Evolutionary conservation across 2,888 invertebrate species (phyloP).

Genomic region (Empis livida): DNA sequence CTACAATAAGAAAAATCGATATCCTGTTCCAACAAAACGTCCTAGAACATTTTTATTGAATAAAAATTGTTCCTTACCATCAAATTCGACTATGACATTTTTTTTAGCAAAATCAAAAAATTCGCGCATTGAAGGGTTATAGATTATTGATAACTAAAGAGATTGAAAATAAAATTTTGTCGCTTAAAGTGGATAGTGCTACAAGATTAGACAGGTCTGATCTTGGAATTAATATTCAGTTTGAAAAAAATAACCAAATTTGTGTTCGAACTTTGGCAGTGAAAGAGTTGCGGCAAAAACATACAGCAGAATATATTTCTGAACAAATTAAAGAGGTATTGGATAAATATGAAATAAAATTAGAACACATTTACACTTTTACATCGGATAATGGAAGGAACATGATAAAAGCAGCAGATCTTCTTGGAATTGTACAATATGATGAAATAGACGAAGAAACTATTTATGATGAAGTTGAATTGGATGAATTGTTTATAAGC

Average conservation of each 20-base stretch:
- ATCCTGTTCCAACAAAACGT: no score
- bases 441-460: neutral
- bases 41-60: no score
- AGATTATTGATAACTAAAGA: neutral
- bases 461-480: no score
- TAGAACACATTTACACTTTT: neutral
- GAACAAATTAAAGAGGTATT: neutral
- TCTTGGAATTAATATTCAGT: conserved; percentile 2
- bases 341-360: neutral
- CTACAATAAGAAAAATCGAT: no score
- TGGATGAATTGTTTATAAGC: neutral
- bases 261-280: neutral
- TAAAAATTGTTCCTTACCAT: no score
- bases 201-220: neutral
- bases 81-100: no score
- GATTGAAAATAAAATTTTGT: neutral
- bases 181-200: neutral
- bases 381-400: neutral
- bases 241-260: conserved; percentile 1
- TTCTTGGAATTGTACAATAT: neutral
- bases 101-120: no score
- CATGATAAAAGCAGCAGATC: neutral
- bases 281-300: neutral
- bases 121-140: no score
- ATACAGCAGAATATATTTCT: neutral